Evolutionary conservation across 2,888 invertebrate species (phyloP).

Genomic region (Hedya salicella): DNA sequence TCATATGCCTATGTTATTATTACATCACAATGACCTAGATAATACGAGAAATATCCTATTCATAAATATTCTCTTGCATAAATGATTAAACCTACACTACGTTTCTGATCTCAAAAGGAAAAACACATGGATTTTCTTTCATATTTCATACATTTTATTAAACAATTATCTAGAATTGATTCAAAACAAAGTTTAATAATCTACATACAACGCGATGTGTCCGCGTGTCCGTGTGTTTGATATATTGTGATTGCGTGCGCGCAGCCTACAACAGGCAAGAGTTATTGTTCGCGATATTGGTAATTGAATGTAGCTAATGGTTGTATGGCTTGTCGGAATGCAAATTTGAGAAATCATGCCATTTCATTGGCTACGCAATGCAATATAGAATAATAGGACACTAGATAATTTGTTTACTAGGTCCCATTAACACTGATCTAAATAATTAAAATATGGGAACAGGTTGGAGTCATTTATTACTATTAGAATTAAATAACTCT

Average conservation of each 20-base stretch:
- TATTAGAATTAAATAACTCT: too few relatives aligned
- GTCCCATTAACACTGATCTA: too few relatives aligned
- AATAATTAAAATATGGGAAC: too few relatives aligned
- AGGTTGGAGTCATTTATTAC: too few relatives aligned
- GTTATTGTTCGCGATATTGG: slow-evolving; percentile 34
- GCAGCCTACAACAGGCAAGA: slow-evolving; percentile 7
- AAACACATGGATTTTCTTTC: too few relatives aligned
- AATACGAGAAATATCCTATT: too few relatives aligned
- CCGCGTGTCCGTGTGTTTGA: slow-evolving; percentile 31
- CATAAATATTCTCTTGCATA: too few relatives aligned
- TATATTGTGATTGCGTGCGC: slow-evolving; percentile 29
- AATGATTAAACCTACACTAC: too few relatives aligned
- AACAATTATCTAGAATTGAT: slow-evolving; percentile 9
- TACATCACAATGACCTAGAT: too few relatives aligned
- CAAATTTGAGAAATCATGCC: slow-evolving; percentile 12
- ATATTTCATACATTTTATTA: neutral
- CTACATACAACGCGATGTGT: slow-evolving; percentile 21
- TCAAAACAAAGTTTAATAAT: slow-evolving; percentile 17
- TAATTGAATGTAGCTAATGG: slow-evolving; percentile 37
- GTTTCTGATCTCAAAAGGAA: too few relatives aligned
- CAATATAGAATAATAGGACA: neutral
- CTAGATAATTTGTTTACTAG: too few relatives aligned
- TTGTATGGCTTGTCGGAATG: slow-evolving; percentile 19
- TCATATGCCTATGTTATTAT: too few relatives aligned
- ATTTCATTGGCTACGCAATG: neutral